These are phyloP conservation scores for Dysmachus trigonus DNA, from an alignment of 2,888 invertebrate genomes.

Conservation along the genomic window DNA sequence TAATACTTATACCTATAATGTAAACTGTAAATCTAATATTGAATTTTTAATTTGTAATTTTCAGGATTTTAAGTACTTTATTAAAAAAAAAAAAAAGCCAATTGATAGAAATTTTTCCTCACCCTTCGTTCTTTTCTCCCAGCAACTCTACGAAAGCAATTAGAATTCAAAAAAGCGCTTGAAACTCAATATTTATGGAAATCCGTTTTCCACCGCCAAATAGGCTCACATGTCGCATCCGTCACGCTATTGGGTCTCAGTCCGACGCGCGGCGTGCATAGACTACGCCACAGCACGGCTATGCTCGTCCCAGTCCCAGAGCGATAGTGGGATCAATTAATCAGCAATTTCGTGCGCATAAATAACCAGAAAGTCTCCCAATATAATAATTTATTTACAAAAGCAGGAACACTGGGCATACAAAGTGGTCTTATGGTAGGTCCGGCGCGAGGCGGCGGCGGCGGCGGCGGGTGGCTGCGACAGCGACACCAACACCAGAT, in stretches of 20 bases:
- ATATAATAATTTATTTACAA: constrained; percentile 40
- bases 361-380: constrained; percentile 43
- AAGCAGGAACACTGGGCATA: constrained; percentile 16
- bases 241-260: constrained; percentile 30
- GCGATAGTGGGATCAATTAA: constrained; percentile 45
- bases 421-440: constrained; percentile 30
- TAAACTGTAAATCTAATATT: too few relatives aligned
- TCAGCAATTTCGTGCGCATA: constrained; percentile 49
- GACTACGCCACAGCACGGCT: neutral
- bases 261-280: neutral
- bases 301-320: neutral
- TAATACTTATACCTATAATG: too few relatives aligned
- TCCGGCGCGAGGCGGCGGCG: neutral
- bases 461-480: neutral
- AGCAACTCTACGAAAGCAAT: neutral
- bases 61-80: too few relatives aligned
- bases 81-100: too few relatives aligned
- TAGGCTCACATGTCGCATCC: constrained; percentile 5
- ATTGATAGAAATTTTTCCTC: too few relatives aligned
- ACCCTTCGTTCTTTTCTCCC: neutral
- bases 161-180: neutral
- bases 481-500: constrained; percentile 32
- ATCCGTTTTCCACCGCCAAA: neutral
- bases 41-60: too few relatives aligned
- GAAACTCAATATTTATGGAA: neutral